Evolutionary conservation across 2,888 invertebrate genomes (phyloP).

Genomic region (Thereva nobilitata): DNA sequence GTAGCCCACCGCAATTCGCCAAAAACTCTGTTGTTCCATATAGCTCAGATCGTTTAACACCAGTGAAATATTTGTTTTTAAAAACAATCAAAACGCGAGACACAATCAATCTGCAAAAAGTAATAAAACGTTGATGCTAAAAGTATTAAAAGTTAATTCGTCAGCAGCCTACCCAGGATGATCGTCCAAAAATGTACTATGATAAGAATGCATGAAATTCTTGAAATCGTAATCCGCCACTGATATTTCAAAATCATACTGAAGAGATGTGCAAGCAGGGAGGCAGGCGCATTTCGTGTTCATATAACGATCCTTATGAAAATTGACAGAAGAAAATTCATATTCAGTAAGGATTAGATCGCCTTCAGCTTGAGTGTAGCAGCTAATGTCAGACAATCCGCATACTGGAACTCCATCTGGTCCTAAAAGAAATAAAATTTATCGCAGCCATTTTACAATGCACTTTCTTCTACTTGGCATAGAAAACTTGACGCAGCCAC

Average conservation of each 20-base stretch:
- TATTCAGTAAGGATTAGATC: slow-evolving; percentile 53
- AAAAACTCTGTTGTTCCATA: slow-evolving; percentile 59
- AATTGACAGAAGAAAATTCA: slow-evolving; percentile 11
- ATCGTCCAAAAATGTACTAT: too few species aligned
- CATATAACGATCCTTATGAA: too few species aligned
- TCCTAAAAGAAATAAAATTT: neutral
- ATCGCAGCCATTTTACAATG: neutral
- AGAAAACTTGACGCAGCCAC: slow-evolving; percentile 72
- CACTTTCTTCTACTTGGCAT: slow-evolving; percentile 62
- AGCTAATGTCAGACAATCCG: slow-evolving; percentile 50
- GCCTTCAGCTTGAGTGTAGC: slow-evolving; percentile 46
- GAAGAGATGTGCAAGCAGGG: too few species aligned
- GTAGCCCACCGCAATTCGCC: slow-evolving; percentile 59
- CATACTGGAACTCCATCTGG: slow-evolving; percentile 53
- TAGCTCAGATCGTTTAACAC: slow-evolving; percentile 58
- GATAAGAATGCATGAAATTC: too few species aligned
- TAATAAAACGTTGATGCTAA: too few species aligned
- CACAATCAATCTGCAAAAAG: too few species aligned
- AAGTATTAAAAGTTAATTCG: too few species aligned
- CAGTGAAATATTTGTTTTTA: slow-evolving; percentile 59
- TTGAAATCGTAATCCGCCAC: too few species aligned
- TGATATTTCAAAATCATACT: too few species aligned
- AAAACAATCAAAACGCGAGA: slow-evolving; percentile 44
- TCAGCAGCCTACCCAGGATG: too few species aligned
- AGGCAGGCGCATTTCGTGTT: too few species aligned